Evolutionary conservation across 2,797 vertebrate genomes (phyloP).

Genomic region (Squalus acanthias): DNA sequence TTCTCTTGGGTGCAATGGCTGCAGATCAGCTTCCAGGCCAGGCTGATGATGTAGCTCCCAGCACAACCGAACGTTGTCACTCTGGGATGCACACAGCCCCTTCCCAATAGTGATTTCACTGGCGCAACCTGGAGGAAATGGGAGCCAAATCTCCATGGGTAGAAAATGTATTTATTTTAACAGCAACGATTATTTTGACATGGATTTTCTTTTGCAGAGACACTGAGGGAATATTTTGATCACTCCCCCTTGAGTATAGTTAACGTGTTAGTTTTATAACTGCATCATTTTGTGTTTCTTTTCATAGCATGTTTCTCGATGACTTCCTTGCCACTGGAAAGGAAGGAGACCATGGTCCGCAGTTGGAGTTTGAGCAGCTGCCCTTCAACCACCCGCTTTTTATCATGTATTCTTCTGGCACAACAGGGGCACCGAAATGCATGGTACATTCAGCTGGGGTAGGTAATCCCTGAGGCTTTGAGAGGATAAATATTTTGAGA

Average conservation of each 20-base stretch:
- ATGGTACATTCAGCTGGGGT: slow-evolving; percentile 98
- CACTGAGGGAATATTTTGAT: not conserved
- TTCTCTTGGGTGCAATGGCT: not conserved
- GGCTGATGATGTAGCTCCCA: not conserved
- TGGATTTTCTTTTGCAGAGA: not conserved
- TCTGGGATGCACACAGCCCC: not conserved
- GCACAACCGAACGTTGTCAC: not conserved
- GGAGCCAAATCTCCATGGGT: not conserved
- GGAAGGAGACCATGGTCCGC: slow-evolving; percentile 74
- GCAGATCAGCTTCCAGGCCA: not conserved
- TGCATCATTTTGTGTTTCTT: not conserved
- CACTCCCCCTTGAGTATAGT: not conserved
- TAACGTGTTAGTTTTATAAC: not conserved
- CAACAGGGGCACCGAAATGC: slow-evolving; percentile 91
- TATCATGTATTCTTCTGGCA: slow-evolving; percentile 94
- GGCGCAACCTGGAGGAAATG: not conserved
- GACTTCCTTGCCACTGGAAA: slow-evolving; percentile 76
- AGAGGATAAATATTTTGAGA: not conserved
- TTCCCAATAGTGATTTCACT: not conserved
- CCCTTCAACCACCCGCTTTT: slow-evolving; percentile 86
- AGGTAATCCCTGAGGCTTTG: slow-evolving; percentile 48
- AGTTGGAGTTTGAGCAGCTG: slow-evolving; percentile 95
- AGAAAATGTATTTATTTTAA: not conserved
- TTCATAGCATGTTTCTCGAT: slow-evolving; percentile 75
- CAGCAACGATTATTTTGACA: not conserved